Conservation (phyloP, 2,113 vertebrate species). For the Engystomops pustulosus region DNA sequence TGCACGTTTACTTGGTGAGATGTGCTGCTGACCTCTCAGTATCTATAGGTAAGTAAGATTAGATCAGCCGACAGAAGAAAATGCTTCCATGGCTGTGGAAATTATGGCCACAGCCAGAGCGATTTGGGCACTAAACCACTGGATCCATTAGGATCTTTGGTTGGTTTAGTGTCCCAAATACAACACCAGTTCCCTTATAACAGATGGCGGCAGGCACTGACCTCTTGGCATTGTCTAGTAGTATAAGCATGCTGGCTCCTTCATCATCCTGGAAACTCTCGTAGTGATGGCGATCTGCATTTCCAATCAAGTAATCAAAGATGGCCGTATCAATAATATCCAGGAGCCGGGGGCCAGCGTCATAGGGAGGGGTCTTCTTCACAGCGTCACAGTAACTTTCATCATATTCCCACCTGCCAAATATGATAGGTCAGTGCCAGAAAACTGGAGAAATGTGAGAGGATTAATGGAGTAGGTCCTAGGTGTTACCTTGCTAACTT, state of each 20-base stretch:
- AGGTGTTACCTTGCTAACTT: conserved; percentile 89
- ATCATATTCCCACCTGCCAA: conserved; percentile 94
- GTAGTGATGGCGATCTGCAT: conserved; percentile 96
- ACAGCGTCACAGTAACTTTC: conserved; percentile 97
- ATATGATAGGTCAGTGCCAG: background rate
- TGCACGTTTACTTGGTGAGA: too few species aligned
- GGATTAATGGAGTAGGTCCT: rapidly evolving
- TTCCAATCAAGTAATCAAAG: conserved; percentile 96
- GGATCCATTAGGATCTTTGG: too few species aligned
- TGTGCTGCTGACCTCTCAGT: too few species aligned
- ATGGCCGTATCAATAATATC: conserved; percentile 95
- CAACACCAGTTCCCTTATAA: too few species aligned
- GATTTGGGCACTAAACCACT: too few species aligned
- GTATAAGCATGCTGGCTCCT: conserved; percentile 97
- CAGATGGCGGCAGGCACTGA: conserved; percentile 60
- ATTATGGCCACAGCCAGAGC: too few species aligned
- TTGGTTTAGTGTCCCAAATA: too few species aligned
- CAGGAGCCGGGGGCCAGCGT: conserved; percentile 90
- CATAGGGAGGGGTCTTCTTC: conserved; percentile 96
- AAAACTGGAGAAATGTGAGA: background rate
- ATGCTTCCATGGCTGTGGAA: too few species aligned
- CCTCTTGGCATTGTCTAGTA: conserved; percentile 98
- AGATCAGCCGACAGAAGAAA: too few species aligned
- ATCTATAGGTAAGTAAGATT: too few species aligned
- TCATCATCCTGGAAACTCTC: conserved; percentile 98